Conservation (phyloP, 2,888 invertebrate species). For the Helicoverpa assulta region DNA sequence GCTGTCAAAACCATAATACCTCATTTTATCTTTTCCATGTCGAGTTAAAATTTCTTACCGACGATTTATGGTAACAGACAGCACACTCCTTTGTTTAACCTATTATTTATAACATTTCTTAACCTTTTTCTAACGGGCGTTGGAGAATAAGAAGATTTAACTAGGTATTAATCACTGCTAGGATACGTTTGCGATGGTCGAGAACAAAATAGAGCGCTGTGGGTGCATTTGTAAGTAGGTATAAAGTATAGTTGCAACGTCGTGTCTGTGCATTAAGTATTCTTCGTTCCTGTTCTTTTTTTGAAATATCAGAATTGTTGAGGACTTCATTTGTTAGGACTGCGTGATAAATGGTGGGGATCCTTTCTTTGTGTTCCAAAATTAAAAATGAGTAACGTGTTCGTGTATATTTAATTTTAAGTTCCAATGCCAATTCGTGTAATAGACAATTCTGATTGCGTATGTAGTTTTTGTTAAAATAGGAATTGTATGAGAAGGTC, state of each 20-base stretch:
- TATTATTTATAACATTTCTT: constrained; percentile 23
- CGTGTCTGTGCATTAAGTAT: constrained; percentile 6
- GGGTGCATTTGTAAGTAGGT: not conserved
- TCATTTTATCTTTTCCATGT: constrained; percentile 48
- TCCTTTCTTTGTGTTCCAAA: no score
- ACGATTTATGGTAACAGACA: constrained; percentile 32
- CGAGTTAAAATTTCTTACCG: constrained; percentile 40
- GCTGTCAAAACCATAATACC: constrained; percentile 47
- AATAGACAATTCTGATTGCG: no score
- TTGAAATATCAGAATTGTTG: not conserved
- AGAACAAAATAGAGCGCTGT: constrained; percentile 4
- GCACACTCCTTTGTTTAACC: constrained; percentile 19
- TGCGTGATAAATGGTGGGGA: not conserved
- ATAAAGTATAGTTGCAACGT: not conserved
- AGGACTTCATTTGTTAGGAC: not conserved
- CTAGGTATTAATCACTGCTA: constrained; percentile 19
- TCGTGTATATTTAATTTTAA: no score
- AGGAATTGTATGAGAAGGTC: no score
- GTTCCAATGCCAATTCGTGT: no score
- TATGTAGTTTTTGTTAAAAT: no score
- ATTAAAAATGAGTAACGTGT: not conserved
- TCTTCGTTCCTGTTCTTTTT: not conserved
- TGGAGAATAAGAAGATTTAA: constrained; percentile 16
- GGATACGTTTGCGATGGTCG: constrained; percentile 8
- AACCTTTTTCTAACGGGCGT: constrained; percentile 13